Evolutionary conservation across 2,113 vertebrate species (phyloP).

Genomic region (Ctenomys sociabilis): DNA sequence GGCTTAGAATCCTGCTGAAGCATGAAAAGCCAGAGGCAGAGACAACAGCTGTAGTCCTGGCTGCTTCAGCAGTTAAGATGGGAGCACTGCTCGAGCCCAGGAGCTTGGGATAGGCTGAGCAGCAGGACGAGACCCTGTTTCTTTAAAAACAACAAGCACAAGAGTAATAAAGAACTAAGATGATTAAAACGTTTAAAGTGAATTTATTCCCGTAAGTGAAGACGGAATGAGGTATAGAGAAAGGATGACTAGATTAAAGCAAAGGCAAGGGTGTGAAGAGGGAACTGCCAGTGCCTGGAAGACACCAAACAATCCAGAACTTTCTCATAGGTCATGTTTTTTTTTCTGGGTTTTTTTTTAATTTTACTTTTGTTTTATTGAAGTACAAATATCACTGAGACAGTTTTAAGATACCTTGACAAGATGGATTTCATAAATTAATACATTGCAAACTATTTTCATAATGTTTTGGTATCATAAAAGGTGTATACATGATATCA

Average conservation of each 20-base stretch:
- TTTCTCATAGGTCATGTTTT: background rate
- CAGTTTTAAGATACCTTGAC: too few species aligned
- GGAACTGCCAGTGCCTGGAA: background rate
- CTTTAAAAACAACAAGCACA: background rate
- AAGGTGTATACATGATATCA: too few species aligned
- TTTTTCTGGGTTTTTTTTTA: background rate
- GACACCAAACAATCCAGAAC: background rate
- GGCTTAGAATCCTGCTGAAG: background rate
- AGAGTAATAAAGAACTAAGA: background rate
- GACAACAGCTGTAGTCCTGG: background rate
- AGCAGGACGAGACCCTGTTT: background rate
- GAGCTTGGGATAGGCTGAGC: background rate
- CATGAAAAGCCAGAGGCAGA: background rate
- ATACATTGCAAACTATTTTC: too few species aligned
- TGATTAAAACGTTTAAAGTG: background rate
- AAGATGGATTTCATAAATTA: too few species aligned
- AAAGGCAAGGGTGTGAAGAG: background rate
- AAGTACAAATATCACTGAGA: too few species aligned
- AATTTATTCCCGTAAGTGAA: background rate
- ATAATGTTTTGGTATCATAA: too few species aligned
- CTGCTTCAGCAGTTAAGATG: background rate
- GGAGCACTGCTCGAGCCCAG: background rate
- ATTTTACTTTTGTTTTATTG: too few species aligned
- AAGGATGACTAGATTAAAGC: background rate
- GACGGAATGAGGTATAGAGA: background rate